Evolutionary conservation across 2,797 vertebrate genomes (phyloP), one percentile per base, ranked within the genome.

Genomic region (Glossophaga mutica): DNA sequence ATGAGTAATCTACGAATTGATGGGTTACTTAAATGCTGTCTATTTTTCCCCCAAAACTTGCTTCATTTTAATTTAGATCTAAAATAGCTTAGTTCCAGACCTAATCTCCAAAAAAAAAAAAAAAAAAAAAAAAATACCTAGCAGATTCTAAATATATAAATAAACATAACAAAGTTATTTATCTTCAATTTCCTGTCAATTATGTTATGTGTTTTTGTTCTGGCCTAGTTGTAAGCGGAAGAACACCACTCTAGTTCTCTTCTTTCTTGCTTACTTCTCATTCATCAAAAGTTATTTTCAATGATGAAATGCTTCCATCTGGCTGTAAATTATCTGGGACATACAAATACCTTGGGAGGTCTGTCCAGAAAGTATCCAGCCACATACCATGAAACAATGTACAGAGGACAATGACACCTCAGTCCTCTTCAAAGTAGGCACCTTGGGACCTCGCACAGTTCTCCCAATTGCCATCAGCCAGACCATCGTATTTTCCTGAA

Each of bases 41-140:
- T 74, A 77, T 84, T 3, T 74, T 73, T 39, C 57, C 59, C 70
- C 59, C 42, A 87, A 87, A 88, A 52, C 22, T 70, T 52, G 21
- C 19, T 11, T 65, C 77, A 83, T 78, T 91, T 10, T 91, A 82
- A 3, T 46, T 68, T 74, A 92, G 8, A 50, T 39, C 9, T 81
- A 52, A 86, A 88, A 55, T 74, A 48, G 22, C 59, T 88, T 48
- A 59, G 34, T 44, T 90, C n/a, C 46, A 97, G 8, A 5, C 1
- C n/a, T 52, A 4, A 26, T 82, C 11, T 84, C 67, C 19, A 81
- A 81, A 74, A 96, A 92, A 37, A 94, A 90, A 82, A 81, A 74
- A 96, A 92, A 37, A 94, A 87, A 82, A 81, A 74, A 96, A 92
- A 37, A 94, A 90, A 81, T 32, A 76, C 2, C 67, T 76, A 50